Base-by-base conservation (phyloP, 2,888 invertebrate genomes). In the Caenorhabditis sp. region DNA sequence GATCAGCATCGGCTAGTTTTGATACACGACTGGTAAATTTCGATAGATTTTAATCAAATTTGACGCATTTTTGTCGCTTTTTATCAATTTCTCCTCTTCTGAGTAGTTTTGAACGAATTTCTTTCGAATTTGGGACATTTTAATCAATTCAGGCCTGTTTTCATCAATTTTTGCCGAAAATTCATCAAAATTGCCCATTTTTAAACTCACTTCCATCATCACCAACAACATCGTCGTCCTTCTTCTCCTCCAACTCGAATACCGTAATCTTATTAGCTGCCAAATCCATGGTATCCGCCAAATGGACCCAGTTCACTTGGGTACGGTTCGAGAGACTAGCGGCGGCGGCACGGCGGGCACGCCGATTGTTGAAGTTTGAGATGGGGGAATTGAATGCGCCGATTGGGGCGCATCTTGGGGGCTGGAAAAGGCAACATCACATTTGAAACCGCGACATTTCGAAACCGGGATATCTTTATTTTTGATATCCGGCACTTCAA, bases 231-330 rank as follows among this genome's bases (percentile, higher is more conserved):
- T 70, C 28, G 18, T 80, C 80, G 0, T 58, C 58, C 11, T 53
- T 47, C 22, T 82, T 76, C 72, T 90, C 90, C 28, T 90, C 90
- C 70, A 91, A 71, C 74, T 90, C 90, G 55, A 90, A 83, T 8
- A 90, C 90, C 13, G 89, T 87, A 53, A 90, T 90, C 78, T 88
- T 88, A 55, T 90, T 88, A 4, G 90, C 90, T 8, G 89, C 74
- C 71, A 90, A 78, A 68, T 90, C 90, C 89, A 89, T 88, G n/a
- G 89, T 89, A 70, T 86, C 84, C 6, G 83, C 84, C 60, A 84
- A 62, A 50, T 84, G 80, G 0, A 80, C 80, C 78, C 80, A 76
- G 53, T 81, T 85, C 9, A 78, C 85, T 1, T 61, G 44, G 8
- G 76, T 72, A 22, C 28, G 53, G 55, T 78, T 82, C 13, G 68